These are phyloP conservation scores for Thinocorus orbignyianus DNA, from an alignment of 2,113 vertebrate genomes.

Conservation along the genomic window DNA sequence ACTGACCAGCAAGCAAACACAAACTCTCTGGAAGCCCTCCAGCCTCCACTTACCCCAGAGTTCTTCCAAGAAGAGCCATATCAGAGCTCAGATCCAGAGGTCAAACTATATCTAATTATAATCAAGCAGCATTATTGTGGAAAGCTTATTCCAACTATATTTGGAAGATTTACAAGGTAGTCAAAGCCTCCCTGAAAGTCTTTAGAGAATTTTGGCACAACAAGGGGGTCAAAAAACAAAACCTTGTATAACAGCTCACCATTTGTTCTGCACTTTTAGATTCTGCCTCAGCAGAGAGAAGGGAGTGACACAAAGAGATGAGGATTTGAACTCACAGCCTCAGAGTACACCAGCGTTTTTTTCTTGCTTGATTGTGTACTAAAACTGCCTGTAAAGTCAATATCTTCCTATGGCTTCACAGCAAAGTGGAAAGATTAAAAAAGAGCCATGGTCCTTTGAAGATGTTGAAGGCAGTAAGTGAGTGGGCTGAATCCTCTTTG, in stretches of 20 bases:
- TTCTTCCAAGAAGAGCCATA: background rate
- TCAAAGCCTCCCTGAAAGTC: conserved; percentile 37
- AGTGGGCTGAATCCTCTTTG: conserved; percentile 76
- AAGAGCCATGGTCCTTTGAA: conserved; percentile 77
- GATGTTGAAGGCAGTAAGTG: conserved; percentile 76
- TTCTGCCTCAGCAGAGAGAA: conserved; percentile 13
- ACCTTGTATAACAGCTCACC: background rate
- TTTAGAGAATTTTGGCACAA: conserved; percentile 11
- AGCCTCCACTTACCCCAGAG: background rate
- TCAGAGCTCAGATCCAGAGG: background rate
- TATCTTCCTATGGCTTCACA: conserved; percentile 73
- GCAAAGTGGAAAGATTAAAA: conserved; percentile 73
- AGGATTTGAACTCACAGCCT: conserved; percentile 72
- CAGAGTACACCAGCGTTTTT: conserved; percentile 36
- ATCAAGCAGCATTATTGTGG: background rate
- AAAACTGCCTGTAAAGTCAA: conserved; percentile 72
- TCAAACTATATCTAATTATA: background rate
- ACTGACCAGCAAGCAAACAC: background rate
- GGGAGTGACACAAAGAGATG: conserved; percentile 43
- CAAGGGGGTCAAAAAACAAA: conserved; percentile 12
- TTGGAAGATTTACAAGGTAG: conserved; percentile 34
- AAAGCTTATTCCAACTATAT: conserved; percentile 11
- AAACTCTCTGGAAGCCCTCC: background rate
- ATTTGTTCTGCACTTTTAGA: conserved; percentile 40
- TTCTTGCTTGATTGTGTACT: conserved; percentile 67